Conservation (phyloP, 2,888 invertebrate species). For the Drosophila neonasuta region DNA sequence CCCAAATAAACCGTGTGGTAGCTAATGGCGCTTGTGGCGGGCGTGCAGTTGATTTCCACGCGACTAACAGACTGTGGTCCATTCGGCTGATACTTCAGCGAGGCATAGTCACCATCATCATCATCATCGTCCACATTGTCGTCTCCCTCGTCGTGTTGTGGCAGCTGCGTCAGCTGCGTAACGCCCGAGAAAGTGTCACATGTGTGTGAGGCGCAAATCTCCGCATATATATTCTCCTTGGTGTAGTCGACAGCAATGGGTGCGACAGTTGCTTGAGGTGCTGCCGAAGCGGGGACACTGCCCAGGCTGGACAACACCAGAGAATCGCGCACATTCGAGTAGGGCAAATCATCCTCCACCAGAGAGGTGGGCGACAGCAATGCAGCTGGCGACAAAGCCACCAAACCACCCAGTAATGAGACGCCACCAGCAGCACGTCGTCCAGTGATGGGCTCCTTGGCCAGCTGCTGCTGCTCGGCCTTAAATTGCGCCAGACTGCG, state of each 20-base stretch:
- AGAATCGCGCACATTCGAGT: constrained; percentile 88
- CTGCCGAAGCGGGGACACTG: constrained; percentile 36
- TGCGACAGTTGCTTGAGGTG: constrained; percentile 32
- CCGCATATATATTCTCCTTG: constrained; percentile 88
- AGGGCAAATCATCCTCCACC: constrained; percentile 86
- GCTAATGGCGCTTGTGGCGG: constrained; percentile 76
- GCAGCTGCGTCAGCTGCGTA: constrained; percentile 65
- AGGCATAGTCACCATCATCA: constrained; percentile 77
- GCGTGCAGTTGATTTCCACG: constrained; percentile 79
- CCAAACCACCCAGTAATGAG: constrained; percentile 65
- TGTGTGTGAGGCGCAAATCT: constrained; percentile 84
- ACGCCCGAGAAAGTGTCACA: constrained; percentile 66
- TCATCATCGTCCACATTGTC: constrained; percentile 51
- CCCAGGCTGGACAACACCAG: constrained; percentile 81
- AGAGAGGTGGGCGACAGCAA: constrained; percentile 64
- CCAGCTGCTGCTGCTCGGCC: constrained; percentile 40
- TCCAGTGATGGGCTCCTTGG: constrained; percentile 76
- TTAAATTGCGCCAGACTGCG: constrained; percentile 79
- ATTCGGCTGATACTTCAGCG: constrained; percentile 67
- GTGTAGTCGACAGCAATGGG: constrained; percentile 77
- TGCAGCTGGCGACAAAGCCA: constrained; percentile 49
- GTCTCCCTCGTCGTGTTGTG: constrained; percentile 32
- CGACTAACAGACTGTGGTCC: constrained; percentile 78
- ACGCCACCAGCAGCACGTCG: constrained; percentile 77
- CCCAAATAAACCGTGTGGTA: constrained; percentile 79